Percentiles rank a stretch among this genome's conserved stretches.
Evolutionary conservation across 2,113 vertebrate genomes (phyloP).

Genomic region (Lagopus muta): DNA sequence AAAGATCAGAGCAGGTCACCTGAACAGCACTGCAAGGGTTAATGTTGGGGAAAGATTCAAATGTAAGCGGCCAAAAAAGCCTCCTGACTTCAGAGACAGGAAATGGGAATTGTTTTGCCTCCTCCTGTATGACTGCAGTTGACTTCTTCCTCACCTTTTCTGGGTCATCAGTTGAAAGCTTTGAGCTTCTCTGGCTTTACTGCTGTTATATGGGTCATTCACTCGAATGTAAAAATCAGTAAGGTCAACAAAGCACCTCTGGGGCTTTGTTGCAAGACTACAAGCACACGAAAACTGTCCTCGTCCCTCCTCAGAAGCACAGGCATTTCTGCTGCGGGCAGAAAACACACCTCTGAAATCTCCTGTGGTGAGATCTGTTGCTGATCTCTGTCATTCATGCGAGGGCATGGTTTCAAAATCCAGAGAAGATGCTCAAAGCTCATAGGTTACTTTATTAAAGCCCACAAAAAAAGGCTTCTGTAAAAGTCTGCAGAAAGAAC

Average conservation of each 20-base stretch:
- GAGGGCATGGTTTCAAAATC: not conserved
- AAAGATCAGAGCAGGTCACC: not conserved
- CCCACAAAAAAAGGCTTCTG: not conserved
- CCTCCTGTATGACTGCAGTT: not conserved
- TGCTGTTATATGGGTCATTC: not conserved
- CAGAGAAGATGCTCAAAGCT: not conserved
- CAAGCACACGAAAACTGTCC: not conserved
- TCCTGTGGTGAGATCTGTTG: not conserved
- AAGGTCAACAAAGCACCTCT: not conserved
- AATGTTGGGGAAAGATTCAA: not conserved
- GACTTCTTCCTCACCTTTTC: not conserved
- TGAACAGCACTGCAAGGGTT: not conserved
- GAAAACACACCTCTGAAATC: not conserved
- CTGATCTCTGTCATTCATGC: not conserved
- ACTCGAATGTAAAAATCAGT: not conserved
- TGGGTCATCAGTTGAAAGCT: not conserved
- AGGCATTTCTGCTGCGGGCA: not conserved
- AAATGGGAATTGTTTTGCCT: slow-evolving; percentile 11
- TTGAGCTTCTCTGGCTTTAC: slow-evolving; percentile 2
- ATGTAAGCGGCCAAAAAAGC: not conserved
- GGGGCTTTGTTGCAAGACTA: not conserved
- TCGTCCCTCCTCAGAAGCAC: not conserved
- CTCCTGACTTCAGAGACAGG: not conserved
- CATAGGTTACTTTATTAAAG: not conserved
- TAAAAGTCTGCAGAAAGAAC: not conserved